phyloP scores from a whole-genome alignment of 2,113 vertebrate species.

The Lamprologus tigripictilis region DNA sequence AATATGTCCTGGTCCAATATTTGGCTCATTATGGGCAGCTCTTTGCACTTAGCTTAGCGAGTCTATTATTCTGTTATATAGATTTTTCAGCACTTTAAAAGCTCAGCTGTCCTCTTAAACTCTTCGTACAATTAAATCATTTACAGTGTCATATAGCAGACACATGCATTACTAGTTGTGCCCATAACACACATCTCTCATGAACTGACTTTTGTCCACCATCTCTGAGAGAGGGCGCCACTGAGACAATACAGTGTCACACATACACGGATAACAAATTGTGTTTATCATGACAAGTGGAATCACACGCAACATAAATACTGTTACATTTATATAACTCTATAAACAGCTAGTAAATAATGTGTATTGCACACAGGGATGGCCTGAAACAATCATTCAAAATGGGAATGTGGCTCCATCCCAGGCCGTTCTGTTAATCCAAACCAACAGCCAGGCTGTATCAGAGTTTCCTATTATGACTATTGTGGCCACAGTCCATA shows the following conservation, averaged over 20 bases:
- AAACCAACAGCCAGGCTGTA: neutral
- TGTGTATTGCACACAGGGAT: neutral
- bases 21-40: neutral
- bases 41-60: neutral
- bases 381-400: neutral
- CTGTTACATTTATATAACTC: neutral
- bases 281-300: neutral
- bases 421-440: accelerated
- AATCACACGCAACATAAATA: neutral
- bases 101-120: neutral
- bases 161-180: neutral
- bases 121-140: neutral
- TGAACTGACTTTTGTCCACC: neutral
- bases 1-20: neutral
- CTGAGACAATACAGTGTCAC: neutral
- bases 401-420: neutral
- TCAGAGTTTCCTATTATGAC: neutral
- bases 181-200: neutral
- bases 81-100: neutral
- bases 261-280: neutral
- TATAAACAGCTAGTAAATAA: neutral
- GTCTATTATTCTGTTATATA: neutral
- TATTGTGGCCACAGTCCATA: neutral
- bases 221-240: neutral
- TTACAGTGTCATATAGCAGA: neutral